A percentile compares a stretch with the other conserved stretches of the same genome.
Conservation (phyloP, 53 echinoderm and acorn worm species). For the Stichopus horrens region DNA sequence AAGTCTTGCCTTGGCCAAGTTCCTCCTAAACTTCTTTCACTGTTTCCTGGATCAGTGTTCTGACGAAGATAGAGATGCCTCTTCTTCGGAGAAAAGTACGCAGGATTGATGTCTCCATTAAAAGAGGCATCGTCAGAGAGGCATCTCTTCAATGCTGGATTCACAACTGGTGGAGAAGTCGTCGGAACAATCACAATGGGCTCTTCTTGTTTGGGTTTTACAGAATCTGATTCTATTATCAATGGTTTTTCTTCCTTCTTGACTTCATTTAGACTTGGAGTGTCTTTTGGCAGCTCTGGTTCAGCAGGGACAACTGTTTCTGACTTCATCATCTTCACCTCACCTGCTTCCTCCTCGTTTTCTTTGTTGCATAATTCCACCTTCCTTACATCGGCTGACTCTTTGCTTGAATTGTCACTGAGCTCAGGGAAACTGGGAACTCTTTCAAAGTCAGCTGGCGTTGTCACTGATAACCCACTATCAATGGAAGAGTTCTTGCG, state of each 20-base stretch:
- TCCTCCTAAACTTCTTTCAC: neutral
- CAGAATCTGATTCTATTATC: neutral
- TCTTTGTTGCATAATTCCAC: constrained; percentile 5
- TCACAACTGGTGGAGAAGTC: neutral
- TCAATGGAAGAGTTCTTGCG: constrained; percentile 91
- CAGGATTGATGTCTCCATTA: constrained; percentile 50
- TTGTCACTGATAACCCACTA: constrained; percentile 94
- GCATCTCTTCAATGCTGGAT: constrained; percentile 19
- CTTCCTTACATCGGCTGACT: constrained; percentile 29
- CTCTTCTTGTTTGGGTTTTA: neutral
- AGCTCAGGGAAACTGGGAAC: constrained; percentile 42
- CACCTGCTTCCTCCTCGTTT: neutral
- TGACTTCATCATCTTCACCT: neutral
- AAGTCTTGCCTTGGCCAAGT: constrained; percentile 39
- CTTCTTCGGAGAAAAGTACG: constrained; percentile 68
- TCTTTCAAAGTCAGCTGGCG: constrained; percentile 80
- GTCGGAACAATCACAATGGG: neutral
- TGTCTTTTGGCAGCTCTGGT: neutral
- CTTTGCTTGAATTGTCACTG: constrained; percentile 46
- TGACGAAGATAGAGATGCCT: constrained; percentile 56
- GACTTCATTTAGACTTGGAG: neutral
- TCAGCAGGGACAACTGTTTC: neutral
- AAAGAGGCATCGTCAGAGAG: constrained; percentile 48
- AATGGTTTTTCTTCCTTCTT: constrained; percentile 23
- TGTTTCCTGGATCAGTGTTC: constrained; percentile 56